Evolutionary conservation across 2,888 invertebrate genomes (phyloP), one percentile per base, ranked within the genome.

Genomic region (Meliscaeva auricollis): DNA sequence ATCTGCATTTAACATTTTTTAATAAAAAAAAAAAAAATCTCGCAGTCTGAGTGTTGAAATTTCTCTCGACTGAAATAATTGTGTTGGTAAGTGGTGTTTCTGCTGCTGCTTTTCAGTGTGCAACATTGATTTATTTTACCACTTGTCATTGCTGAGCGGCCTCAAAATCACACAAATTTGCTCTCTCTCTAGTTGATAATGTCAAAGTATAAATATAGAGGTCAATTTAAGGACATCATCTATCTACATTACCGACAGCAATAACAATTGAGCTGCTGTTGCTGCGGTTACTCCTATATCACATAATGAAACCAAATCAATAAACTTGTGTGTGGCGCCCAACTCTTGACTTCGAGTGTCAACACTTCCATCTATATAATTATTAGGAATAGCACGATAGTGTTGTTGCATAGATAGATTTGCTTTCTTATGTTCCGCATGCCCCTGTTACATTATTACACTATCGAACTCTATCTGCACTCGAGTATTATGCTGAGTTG

Each of bases 401-500:
- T 41, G 26, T 7, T 26, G 44, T 54, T 38, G 58, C 6, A 38
- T 38, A 20, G 30, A 3, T n/a, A n/a, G n/a, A n/a, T 54, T 54
- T 15, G 30, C 1, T 15, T 11, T 13, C 35, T n/a, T 35, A 58
- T 13, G 38, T 3, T 13, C 20, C 22, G 11, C 11, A 20, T 22
- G 13, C 41, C 32, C 50, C 20, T 35, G 8, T 50, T 22, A 66
- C 17, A 64, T 64, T 66, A 15, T 20, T 50, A 66, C 20, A 66
- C 48, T n/a, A 22, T 50, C 35, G 66, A 66, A 50, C 66, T 50
- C 50, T 50, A 66, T 64, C n/a, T 48, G 35, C 15, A 35, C 50
- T 66, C n/a, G 50, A 66, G 58, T 35, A 41, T 64, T 30, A 26
- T 74, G 58, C 62, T 56, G 68, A 48, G 62, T 35, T 64, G 48